Conservation (phyloP, 2,797 vertebrate species). For the Sebastolobus alascanus region DNA sequence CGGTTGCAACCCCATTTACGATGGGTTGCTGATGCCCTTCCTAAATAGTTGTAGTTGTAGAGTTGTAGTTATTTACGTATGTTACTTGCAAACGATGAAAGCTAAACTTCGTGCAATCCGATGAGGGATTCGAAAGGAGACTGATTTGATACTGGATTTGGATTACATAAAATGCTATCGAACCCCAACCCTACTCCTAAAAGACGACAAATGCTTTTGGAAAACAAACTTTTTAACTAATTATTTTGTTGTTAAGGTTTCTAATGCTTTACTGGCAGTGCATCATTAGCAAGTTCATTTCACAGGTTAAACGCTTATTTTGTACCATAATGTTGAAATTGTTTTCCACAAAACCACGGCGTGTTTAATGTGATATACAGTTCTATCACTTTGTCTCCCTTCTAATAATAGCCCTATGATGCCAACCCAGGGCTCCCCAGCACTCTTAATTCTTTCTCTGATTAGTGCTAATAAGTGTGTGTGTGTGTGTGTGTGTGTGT, state of each 20-base stretch:
- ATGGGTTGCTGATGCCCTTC: neutral
- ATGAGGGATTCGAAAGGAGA: neutral
- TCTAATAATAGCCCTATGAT: constrained; percentile 47
- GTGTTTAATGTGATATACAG: constrained; percentile 34
- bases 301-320: neutral
- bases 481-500: too few relatives aligned
- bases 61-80: neutral
- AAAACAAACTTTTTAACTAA: neutral
- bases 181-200: neutral
- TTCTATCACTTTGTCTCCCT: constrained; percentile 54
- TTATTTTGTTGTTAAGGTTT: constrained; percentile 12
- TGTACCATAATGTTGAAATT: neutral
- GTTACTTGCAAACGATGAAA: neutral
- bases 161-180: neutral
- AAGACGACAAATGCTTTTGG: neutral
- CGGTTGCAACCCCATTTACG: too few relatives aligned
- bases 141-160: neutral
- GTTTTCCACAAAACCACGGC: neutral
- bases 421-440: constrained; percentile 35
- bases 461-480: constrained; percentile 56
- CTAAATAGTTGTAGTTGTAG: too few relatives aligned
- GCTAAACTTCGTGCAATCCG: neutral
- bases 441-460: constrained; percentile 60
- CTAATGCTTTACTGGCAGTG: neutral
- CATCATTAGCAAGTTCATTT: constrained; percentile 1